phyloP scores from a whole-genome alignment of 2,888 invertebrate species.

The Aproaerema taeniolella region DNA sequence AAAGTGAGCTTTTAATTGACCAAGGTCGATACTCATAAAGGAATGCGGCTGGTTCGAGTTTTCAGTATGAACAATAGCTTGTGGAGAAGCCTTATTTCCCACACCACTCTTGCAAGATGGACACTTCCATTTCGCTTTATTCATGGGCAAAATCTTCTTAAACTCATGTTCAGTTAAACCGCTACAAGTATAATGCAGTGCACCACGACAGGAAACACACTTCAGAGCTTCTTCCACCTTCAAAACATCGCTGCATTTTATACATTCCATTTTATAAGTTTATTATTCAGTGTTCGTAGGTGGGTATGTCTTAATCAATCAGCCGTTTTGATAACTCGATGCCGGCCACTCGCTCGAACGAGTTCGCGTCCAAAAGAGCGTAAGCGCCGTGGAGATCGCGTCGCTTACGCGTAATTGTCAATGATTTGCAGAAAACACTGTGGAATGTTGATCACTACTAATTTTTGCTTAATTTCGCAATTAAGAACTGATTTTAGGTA shows the following conservation, averaged over 20 bases:
- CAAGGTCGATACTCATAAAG: not conserved
- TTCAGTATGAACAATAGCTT: not conserved
- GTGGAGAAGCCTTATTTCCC: not conserved
- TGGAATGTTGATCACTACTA: too few species aligned
- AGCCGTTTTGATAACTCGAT: too few species aligned
- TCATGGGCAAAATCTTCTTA: conserved; percentile 5
- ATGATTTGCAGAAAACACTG: too few species aligned
- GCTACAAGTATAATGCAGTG: not conserved
- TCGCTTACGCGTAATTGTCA: too few species aligned
- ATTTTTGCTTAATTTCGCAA: too few species aligned
- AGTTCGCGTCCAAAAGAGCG: too few species aligned
- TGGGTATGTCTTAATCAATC: too few species aligned
- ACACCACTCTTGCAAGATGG: conserved; percentile 2
- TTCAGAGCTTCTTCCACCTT: not conserved
- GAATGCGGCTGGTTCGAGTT: not conserved
- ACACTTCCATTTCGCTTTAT: conserved; percentile 3
- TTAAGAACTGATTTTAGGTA: too few species aligned
- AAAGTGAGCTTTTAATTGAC: not conserved
- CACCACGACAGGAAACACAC: conserved; percentile 4
- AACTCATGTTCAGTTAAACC: not conserved
- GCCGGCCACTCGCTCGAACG: too few species aligned
- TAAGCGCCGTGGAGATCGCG: too few species aligned
- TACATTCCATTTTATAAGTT: not conserved
- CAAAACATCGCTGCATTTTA: not conserved
- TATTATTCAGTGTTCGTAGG: too few species aligned